Percentiles rank a stretch among this genome's conserved stretches.
These are phyloP conservation scores for Poeciliopsis paucimaculata DNA, from an alignment of 2,797 vertebrate species.

Conservation along the genomic window DNA sequence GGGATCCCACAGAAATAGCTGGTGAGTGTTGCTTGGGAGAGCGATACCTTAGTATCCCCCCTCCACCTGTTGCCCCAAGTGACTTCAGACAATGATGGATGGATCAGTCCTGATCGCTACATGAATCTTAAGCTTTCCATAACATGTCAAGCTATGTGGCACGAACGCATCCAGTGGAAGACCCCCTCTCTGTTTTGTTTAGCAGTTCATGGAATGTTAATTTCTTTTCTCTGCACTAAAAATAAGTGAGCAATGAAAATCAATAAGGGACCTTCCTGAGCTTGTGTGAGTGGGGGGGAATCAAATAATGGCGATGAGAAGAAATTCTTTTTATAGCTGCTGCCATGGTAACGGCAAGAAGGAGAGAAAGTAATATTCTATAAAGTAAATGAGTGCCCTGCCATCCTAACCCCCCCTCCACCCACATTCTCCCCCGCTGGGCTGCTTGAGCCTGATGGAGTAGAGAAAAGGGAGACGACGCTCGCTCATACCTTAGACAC, in stretches of 20 bases:
- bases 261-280: slow-evolving; percentile 75
- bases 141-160: slow-evolving; percentile 2
- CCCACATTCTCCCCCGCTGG: slow-evolving; percentile 56
- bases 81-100: not conserved
- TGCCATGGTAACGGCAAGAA: slow-evolving; percentile 79
- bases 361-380: slow-evolving; percentile 81
- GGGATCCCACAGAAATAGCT: not conserved
- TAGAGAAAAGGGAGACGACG: slow-evolving; percentile 63
- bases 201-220: slow-evolving; percentile 66
- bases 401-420: slow-evolving; percentile 46
- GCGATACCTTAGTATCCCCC: not conserved
- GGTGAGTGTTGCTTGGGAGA: not conserved
- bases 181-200: slow-evolving; percentile 36
- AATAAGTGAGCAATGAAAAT: slow-evolving; percentile 79
- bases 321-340: slow-evolving; percentile 82
- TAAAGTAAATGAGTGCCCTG: slow-evolving; percentile 80
- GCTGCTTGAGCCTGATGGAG: slow-evolving; percentile 74
- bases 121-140: not conserved
- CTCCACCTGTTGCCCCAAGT: not conserved
- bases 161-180: slow-evolving; percentile 16
- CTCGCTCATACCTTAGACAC: slow-evolving; percentile 60
- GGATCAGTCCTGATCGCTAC: slow-evolving; percentile 4
- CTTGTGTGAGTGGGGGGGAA: slow-evolving; percentile 30
- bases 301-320: slow-evolving; percentile 75
- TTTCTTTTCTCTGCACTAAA: slow-evolving; percentile 61